A percentile compares a stretch with the other conserved stretches of the same genome.
Evolutionary conservation across 2,888 invertebrate species (phyloP).

Genomic region (Callimorpha dominula): DNA sequence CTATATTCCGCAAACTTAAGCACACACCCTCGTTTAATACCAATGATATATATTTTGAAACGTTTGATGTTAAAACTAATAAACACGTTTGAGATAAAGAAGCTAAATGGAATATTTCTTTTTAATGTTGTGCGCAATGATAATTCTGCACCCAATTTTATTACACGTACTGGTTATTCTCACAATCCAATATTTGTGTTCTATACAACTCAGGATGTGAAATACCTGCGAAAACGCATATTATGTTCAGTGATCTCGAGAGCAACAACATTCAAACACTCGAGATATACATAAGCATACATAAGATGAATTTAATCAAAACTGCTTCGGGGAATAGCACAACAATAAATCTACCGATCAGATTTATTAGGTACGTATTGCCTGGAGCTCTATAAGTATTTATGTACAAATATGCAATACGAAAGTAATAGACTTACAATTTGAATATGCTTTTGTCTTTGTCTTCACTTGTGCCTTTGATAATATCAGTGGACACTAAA

Average conservation of each 20-base stretch:
- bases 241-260: no score
- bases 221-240: no score
- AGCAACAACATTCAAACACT: not conserved
- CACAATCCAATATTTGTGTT: not conserved
- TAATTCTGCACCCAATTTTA: conserved; percentile 2
- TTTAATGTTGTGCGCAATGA: not conserved
- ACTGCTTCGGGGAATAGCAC: no score
- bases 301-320: not conserved
- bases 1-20: no score
- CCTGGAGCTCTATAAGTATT: no score
- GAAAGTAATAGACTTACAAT: no score
- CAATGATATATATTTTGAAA: not conserved
- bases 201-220: not conserved
- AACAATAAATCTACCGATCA: not conserved
- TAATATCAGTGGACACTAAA: no score
- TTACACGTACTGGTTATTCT: not conserved
- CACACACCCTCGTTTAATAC: no score
- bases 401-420: no score
- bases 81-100: conserved; percentile 1
- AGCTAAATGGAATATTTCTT: not conserved
- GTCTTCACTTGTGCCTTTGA: no score
- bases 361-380: not conserved
- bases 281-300: not conserved
- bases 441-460: no score
- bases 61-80: not conserved